These are phyloP conservation scores for Dryobates pubescens DNA, from an alignment of 2,797 vertebrate species.

Conservation along the genomic window DNA sequence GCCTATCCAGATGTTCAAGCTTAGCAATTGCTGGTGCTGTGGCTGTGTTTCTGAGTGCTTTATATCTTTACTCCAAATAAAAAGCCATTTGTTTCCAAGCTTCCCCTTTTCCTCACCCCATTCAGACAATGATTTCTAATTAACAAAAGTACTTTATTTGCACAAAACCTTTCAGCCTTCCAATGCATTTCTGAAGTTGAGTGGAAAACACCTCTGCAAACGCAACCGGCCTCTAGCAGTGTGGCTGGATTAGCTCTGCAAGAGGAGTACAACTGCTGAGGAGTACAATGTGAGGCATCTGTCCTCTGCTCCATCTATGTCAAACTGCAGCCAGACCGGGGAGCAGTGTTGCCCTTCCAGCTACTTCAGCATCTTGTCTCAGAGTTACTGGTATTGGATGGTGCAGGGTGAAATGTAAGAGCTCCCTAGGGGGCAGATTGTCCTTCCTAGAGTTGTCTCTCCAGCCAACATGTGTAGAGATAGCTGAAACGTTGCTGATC, in stretches of 20 bases:
- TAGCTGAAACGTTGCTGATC: background rate
- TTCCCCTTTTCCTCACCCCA: background rate
- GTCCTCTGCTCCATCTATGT: background rate
- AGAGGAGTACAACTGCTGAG: fast-evolving
- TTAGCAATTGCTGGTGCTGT: background rate
- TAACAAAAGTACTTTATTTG: background rate
- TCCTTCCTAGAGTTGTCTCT: fast-evolving
- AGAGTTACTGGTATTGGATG: fast-evolving
- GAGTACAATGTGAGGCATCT: fast-evolving
- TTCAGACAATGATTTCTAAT: background rate
- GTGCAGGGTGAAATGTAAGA: background rate
- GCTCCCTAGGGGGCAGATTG: background rate
- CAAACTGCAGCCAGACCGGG: background rate
- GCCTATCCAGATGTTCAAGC: background rate
- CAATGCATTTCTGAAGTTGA: background rate
- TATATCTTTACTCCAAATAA: background rate
- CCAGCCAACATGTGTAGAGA: fast-evolving
- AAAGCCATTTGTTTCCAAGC: background rate
- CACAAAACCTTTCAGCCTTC: background rate
- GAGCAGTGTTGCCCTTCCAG: fast-evolving
- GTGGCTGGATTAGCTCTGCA: fast-evolving
- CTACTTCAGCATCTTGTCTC: background rate
- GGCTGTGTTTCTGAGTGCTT: background rate
- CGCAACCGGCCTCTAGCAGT: fast-evolving
- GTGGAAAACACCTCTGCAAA: background rate